phyloP scores from a whole-genome alignment of 2,888 invertebrate genomes.

The Cerceris rybyensis region DNA sequence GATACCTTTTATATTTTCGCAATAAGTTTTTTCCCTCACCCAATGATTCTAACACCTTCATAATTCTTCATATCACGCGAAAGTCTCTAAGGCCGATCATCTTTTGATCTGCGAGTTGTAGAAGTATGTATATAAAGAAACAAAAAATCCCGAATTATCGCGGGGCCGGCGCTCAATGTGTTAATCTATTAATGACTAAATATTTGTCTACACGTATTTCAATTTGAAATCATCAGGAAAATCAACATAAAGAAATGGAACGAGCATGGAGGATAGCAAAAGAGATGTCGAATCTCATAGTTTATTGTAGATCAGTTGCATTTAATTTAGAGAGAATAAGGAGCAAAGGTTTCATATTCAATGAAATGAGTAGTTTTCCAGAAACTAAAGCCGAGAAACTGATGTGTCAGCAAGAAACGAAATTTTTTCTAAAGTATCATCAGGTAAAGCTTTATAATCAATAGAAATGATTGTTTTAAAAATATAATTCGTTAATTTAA shows the following conservation, averaged over 20 bases:
- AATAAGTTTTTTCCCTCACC: too few relatives aligned
- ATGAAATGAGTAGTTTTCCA: slow-evolving; percentile 99
- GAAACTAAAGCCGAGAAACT: slow-evolving; percentile 97
- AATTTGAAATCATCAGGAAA: slow-evolving; percentile 83
- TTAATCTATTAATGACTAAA: too few relatives aligned
- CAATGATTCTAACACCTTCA: too few relatives aligned
- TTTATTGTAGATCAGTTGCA: slow-evolving; percentile 95
- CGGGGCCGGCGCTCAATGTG: too few relatives aligned
- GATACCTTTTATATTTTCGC: too few relatives aligned
- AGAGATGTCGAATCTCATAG: slow-evolving; percentile 98
- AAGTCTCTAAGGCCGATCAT: too few relatives aligned
- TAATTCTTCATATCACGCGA: too few relatives aligned
- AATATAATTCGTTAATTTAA: not conserved
- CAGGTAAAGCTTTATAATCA: slow-evolving; percentile 79
- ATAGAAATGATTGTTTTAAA: slow-evolving; percentile 6
- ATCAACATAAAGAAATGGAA: slow-evolving; percentile 93
- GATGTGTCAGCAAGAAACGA: slow-evolving; percentile 90
- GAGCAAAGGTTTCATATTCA: slow-evolving; percentile 88
- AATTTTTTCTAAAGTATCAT: slow-evolving; percentile 91
- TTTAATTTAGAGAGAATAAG: slow-evolving; percentile 90
- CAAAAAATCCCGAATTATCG: too few relatives aligned
- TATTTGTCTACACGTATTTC: not conserved
- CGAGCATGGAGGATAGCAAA: slow-evolving; percentile 95
- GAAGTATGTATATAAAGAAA: too few relatives aligned
- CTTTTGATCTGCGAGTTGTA: too few relatives aligned